Percentiles rank a stretch among this genome's conserved stretches.
Evolutionary conservation across 2,888 invertebrate genomes (phyloP).

Genomic region (Napeogenes sylphis): DNA sequence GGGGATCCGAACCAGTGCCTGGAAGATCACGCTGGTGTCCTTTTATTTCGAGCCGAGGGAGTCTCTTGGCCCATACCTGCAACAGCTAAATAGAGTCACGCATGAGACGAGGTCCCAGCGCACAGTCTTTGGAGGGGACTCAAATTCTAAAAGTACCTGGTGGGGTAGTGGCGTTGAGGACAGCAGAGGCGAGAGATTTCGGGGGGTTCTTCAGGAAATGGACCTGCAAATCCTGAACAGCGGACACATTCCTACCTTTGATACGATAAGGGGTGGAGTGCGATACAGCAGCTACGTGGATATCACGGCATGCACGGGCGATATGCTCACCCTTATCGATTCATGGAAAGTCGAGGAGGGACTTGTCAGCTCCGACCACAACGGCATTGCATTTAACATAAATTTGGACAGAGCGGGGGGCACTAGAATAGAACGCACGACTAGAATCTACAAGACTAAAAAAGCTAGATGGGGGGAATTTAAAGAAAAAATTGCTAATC

Average conservation of each 20-base stretch:
- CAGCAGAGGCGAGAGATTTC: conserved; percentile 20
- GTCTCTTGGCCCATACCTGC: conserved; percentile 19
- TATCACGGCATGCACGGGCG: conserved; percentile 5
- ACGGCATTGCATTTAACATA: too few relatives aligned
- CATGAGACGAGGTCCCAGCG: background rate
- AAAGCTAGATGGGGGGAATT: background rate
- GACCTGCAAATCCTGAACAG: background rate
- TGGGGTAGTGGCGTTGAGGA: conserved; percentile 26
- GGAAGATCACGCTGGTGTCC: conserved; percentile 15
- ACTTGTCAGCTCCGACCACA: too few relatives aligned
- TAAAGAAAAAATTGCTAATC: background rate
- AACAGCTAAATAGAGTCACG: conserved; percentile 12
- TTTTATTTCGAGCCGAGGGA: conserved; percentile 19
- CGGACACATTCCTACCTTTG: conserved; percentile 3
- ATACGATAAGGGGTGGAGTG: conserved; percentile 4
- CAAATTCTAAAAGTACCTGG: conserved; percentile 25
- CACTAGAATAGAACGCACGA: background rate
- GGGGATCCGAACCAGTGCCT: conserved; percentile 7
- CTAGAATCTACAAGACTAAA: background rate
- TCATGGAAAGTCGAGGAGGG: too few relatives aligned
- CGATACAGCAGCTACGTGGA: conserved; percentile 7
- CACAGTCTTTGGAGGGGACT: conserved; percentile 22
- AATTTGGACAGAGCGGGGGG: too few relatives aligned
- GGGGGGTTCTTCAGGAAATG: background rate
- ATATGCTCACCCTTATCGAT: background rate